These are phyloP conservation scores for Rhinella marina DNA, from an alignment of 2,797 vertebrate genomes.

Conservation along the genomic window DNA sequence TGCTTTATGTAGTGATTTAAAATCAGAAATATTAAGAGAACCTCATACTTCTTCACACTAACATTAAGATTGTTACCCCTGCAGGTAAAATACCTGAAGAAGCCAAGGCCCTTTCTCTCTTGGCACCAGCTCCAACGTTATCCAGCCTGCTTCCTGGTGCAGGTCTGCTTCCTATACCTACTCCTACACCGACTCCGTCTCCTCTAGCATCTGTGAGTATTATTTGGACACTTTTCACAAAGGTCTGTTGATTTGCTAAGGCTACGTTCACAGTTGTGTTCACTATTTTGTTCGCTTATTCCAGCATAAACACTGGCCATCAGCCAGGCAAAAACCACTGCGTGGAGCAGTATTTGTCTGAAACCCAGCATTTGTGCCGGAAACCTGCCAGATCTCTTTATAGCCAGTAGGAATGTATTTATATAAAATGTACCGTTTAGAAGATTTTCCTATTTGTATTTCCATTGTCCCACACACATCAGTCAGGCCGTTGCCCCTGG, in stretches of 20 bases:
- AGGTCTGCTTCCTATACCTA: slow-evolving; percentile 92
- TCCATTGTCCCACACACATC: too few relatives aligned
- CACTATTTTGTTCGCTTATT: too few relatives aligned
- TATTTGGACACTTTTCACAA: neutral
- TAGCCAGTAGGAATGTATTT: too few relatives aligned
- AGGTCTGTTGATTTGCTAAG: neutral
- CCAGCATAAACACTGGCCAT: too few relatives aligned
- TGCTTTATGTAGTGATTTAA: slow-evolving; percentile 81
- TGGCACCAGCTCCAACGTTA: slow-evolving; percentile 88
- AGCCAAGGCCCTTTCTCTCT: slow-evolving; percentile 93
- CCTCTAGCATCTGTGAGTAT: slow-evolving; percentile 88
- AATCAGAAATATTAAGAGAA: slow-evolving; percentile 75
- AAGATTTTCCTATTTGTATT: too few relatives aligned
- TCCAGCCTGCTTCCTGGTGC: slow-evolving; percentile 90
- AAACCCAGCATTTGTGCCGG: too few relatives aligned
- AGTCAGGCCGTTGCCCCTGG: too few relatives aligned
- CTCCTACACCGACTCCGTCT: slow-evolving; percentile 80
- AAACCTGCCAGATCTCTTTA: too few relatives aligned
- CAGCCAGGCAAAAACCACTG: too few relatives aligned
- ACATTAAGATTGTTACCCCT: slow-evolving; percentile 73
- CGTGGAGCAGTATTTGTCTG: too few relatives aligned
- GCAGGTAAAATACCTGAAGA: slow-evolving; percentile 98
- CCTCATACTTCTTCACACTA: slow-evolving; percentile 72
- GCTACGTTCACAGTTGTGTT: too few relatives aligned
- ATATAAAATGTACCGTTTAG: too few relatives aligned